phyloP scores from a whole-genome alignment of 2,797 vertebrate genomes.

The Scarus forsteni region DNA sequence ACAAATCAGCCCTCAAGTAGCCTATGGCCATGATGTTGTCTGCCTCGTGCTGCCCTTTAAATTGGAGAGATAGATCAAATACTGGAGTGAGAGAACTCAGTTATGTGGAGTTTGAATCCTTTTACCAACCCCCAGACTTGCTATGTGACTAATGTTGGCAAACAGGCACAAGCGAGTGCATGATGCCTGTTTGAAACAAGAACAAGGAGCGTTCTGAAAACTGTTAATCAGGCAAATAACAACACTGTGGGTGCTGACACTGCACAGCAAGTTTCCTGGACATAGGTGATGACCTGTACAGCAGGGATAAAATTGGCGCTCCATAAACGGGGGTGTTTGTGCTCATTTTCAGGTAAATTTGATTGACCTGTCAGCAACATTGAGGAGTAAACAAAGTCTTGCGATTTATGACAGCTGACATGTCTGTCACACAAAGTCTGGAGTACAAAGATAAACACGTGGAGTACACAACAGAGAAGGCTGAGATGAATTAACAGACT shows the following conservation, averaged over 20 bases:
- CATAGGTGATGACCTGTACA: too few species aligned
- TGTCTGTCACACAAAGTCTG: too few species aligned
- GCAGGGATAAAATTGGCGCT: too few species aligned
- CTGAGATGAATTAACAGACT: too few species aligned
- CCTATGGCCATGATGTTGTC: slow-evolving; percentile 25
- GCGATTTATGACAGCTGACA: too few species aligned
- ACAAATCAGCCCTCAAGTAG: slow-evolving; percentile 37
- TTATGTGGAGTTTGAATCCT: slow-evolving; percentile 7
- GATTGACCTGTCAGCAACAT: too few species aligned
- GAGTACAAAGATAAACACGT: too few species aligned
- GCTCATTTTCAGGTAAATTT: too few species aligned
- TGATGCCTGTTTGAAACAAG: slow-evolving; percentile 26
- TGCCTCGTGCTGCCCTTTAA: slow-evolving; percentile 50
- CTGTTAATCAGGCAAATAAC: slow-evolving; percentile 17
- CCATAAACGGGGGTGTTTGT: too few species aligned
- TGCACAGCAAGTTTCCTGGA: slow-evolving; percentile 9
- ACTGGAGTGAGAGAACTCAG: slow-evolving; percentile 25
- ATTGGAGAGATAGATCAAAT: slow-evolving; percentile 36
- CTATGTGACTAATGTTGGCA: slow-evolving; percentile 47
- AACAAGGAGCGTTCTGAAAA: slow-evolving; percentile 17
- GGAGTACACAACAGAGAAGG: too few species aligned
- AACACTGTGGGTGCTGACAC: slow-evolving; percentile 18
- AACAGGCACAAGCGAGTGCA: slow-evolving; percentile 35
- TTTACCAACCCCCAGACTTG: slow-evolving; percentile 26
- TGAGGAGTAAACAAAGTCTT: too few species aligned